Conservation (phyloP, 2,888 invertebrate species). For the Marasmarcha lunaedactyla region DNA sequence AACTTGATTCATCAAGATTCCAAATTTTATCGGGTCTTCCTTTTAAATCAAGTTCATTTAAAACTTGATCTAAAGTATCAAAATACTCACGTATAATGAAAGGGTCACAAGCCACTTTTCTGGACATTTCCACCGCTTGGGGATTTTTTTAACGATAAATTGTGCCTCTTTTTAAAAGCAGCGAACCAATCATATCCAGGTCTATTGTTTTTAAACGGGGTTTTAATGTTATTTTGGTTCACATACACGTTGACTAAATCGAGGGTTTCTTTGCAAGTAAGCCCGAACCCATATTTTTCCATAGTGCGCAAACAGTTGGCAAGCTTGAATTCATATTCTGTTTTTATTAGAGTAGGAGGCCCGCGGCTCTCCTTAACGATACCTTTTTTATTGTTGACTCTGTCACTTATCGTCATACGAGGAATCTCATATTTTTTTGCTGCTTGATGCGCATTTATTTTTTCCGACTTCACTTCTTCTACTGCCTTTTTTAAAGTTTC, state of each 20-base stretch:
- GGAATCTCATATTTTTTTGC: slow-evolving; percentile 13
- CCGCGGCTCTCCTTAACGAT: slow-evolving; percentile 11
- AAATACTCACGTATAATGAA: slow-evolving; percentile 15
- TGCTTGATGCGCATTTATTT: slow-evolving; percentile 14
- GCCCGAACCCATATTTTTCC: slow-evolving; percentile 14
- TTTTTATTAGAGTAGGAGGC: slow-evolving; percentile 8
- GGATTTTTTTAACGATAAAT: slow-evolving; percentile 15
- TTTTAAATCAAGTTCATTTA: slow-evolving; percentile 12
- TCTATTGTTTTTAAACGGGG: slow-evolving; percentile 11
- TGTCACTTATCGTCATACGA: slow-evolving; percentile 12
- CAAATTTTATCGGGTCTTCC: slow-evolving; percentile 13
- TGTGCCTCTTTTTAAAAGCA: slow-evolving; percentile 11
- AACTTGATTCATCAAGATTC: slow-evolving; percentile 14
- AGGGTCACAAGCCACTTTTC: slow-evolving; percentile 15
- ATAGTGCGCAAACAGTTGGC: slow-evolving; percentile 11
- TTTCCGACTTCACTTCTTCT: slow-evolving; percentile 9
- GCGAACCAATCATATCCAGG: slow-evolving; percentile 15
- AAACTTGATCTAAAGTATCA: slow-evolving; percentile 10
- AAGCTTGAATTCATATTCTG: slow-evolving; percentile 8
- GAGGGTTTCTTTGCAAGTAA: slow-evolving; percentile 10
- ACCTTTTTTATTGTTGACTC: slow-evolving; percentile 12
- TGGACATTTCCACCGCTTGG: slow-evolving; percentile 16
- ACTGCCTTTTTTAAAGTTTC: slow-evolving; percentile 12
- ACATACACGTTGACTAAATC: background rate
- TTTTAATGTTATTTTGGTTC: slow-evolving; percentile 4